A percentile compares a stretch with the other conserved stretches of the same genome.
Evolutionary conservation across 2,113 vertebrate species (phyloP).

Genomic region (Synchiropus splendidus): DNA sequence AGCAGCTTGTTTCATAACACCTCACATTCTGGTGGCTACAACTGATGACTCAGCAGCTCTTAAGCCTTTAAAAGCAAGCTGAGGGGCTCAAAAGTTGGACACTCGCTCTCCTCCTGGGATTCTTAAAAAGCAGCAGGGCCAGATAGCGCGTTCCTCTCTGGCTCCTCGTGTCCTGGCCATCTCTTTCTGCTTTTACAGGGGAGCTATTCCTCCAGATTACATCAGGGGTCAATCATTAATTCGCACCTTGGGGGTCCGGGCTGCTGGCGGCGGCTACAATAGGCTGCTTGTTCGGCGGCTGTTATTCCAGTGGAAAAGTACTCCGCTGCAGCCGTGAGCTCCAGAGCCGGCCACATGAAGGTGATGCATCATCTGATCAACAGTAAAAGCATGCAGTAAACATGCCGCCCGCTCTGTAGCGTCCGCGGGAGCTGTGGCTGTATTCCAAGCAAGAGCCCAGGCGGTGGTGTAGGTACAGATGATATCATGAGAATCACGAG

Average conservation of each 20-base stretch:
- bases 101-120: constrained; percentile 50
- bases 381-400: constrained; percentile 63
- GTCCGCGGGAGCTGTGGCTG: constrained; percentile 40
- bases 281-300: constrained; percentile 67
- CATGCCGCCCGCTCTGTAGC: constrained; percentile 56
- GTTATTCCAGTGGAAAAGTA: constrained; percentile 74
- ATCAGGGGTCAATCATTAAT: constrained; percentile 78
- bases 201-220: constrained; percentile 76
- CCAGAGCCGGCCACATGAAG: constrained; percentile 58
- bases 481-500: constrained; percentile 37
- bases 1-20: too few species aligned
- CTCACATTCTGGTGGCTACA: too few species aligned
- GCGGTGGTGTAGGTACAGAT: constrained; percentile 43
- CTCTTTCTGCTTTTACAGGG: constrained; percentile 61
- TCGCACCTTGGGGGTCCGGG: constrained; percentile 73
- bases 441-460: constrained; percentile 43
- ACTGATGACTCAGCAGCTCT: constrained; percentile 43
- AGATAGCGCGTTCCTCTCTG: constrained; percentile 63
- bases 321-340: constrained; percentile 43
- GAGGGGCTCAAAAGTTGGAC: constrained; percentile 53
- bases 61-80: constrained; percentile 54
- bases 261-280: constrained; percentile 61
- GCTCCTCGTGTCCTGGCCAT: constrained; percentile 50
- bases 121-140: constrained; percentile 50
- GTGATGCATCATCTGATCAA: constrained; percentile 69